phyloP scores from a whole-genome alignment of 2,888 invertebrate species.

The Gibbula magus region DNA sequence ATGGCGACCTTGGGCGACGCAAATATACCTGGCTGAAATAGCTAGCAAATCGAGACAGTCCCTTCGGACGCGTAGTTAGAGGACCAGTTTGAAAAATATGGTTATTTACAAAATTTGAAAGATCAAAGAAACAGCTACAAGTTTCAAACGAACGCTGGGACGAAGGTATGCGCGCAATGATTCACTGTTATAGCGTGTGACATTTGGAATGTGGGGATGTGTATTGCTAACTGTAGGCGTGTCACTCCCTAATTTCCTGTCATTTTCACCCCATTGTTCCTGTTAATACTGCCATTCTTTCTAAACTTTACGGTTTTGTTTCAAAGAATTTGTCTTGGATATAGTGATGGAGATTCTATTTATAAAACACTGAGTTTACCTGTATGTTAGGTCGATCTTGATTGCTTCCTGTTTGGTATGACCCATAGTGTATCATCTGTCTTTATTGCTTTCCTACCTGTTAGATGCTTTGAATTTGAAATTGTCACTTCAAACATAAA shows the following conservation, averaged over 20 bases:
- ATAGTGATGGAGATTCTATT: no score
- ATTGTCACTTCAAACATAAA: no score
- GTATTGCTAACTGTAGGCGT: conserved; percentile 2
- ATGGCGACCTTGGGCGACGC: conserved; percentile 48
- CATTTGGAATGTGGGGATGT: conserved; percentile 19
- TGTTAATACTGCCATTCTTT: no score
- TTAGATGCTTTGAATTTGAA: no score
- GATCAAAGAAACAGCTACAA: conserved; percentile 8
- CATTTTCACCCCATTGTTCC: no score
- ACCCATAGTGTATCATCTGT: no score
- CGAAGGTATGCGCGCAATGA: not conserved
- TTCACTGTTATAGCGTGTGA: not conserved
- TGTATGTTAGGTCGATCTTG: no score
- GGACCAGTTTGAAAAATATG: not conserved
- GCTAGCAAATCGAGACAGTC: not conserved
- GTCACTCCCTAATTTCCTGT: not conserved
- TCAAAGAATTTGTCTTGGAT: no score
- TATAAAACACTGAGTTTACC: no score
- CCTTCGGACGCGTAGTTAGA: not conserved
- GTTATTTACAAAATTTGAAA: not conserved
- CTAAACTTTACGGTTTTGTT: no score
- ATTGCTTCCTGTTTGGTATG: no score
- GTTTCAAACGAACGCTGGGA: not conserved
- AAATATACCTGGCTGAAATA: not conserved
- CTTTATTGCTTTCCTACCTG: no score